phyloP scores from a whole-genome alignment of 2,888 invertebrate species.

The Sarcophaga subvicina region DNA sequence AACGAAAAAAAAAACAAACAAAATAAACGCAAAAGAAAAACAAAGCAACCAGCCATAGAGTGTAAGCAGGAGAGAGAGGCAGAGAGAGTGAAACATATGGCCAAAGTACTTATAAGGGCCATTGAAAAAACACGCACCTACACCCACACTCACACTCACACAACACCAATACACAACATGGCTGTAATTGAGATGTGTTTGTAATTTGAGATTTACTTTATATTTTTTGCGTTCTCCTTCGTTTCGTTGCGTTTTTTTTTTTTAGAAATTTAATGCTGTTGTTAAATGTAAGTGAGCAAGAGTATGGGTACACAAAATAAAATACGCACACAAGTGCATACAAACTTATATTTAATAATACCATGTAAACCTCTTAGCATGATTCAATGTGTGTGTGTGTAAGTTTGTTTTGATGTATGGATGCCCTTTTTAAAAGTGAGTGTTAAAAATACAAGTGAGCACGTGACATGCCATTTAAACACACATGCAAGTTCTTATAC shows the following conservation, averaged over 20 bases:
- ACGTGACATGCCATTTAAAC: conserved; percentile 44
- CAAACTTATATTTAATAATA: background rate
- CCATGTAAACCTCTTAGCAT: background rate
- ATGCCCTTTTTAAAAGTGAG: conserved; percentile 25
- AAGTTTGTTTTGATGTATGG: background rate
- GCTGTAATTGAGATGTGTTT: conserved; percentile 55
- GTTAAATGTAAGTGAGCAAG: background rate
- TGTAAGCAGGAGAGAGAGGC: background rate
- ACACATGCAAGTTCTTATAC: background rate
- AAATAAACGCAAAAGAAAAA: background rate
- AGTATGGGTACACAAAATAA: background rate
- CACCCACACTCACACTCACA: background rate
- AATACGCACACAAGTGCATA: background rate
- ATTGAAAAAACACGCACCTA: conserved; percentile 21
- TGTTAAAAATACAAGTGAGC: conserved; percentile 42
- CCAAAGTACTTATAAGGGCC: conserved; percentile 28
- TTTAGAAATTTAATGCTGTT: background rate
- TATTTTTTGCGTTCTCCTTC: background rate
- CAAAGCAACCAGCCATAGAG: background rate
- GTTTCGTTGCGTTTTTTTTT: background rate
- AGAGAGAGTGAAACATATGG: conserved; percentile 30
- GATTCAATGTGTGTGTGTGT: background rate
- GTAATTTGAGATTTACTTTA: background rate
- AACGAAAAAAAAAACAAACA: background rate
- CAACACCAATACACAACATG: conserved; percentile 22